Evolutionary conservation across 1,140 invertebrate species (phyloP), one percentile per base, ranked within the genome.

Genomic region (Gonioctena quinquepunctata): DNA sequence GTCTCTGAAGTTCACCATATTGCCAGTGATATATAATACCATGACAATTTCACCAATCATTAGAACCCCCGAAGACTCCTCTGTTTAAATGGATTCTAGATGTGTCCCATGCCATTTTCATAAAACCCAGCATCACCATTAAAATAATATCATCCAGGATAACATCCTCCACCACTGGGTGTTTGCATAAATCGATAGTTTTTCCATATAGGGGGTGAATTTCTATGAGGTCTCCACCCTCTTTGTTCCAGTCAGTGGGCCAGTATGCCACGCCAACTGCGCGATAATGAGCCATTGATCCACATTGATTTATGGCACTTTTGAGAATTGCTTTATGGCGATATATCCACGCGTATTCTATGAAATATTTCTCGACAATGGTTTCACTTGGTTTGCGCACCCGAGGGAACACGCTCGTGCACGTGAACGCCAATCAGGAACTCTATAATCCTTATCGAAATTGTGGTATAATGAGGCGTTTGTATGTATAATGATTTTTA

Each of bases 241-340:
- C 26, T 49, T 49, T 70, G 67, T 69, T 69, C 73, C 70, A 72
- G 76, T 76, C 76, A 77, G 68, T 77, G 74, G 76, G 76, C 74
- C 74, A 77, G 60, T 77, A 69, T 75, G 76, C 74, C 69, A 67
- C 33, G 60, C n/a, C 60, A 21, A 18, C 28, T 62, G 26, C 56
- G n/a, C 69, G 68, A 76, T 77, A 77, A 77, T 77, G 70, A 77
- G 69, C 71, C 74, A 77, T 77, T 77, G 76, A 77, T 77, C 71
- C 68, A 49, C 69, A 73, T 70, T 77, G 76, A 77, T 77, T 77
- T 77, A 77, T 77, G 54, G 67, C 60, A 60, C 74, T 70, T 71
- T 75, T 57, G 73, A 77, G 76, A 70, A 73, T 77, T 70, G 33
- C 33, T 42, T 42, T 42, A 42, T 42, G 33, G 33, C 27, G 8